A percentile compares a stretch with the other conserved stretches of the same genome.
Conservation (phyloP, 1,140 invertebrate genomes). For the Calosoma granatense region DNA sequence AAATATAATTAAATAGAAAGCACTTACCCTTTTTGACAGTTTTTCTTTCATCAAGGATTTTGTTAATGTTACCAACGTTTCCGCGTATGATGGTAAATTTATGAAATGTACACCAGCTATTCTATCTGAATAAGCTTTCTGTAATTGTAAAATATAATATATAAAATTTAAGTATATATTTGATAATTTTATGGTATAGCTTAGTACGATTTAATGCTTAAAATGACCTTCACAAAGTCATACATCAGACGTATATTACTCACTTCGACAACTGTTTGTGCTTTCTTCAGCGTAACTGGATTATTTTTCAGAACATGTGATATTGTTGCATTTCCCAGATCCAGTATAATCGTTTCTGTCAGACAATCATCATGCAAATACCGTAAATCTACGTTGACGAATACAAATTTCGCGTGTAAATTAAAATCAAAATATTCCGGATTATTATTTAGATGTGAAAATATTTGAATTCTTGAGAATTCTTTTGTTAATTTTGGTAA, state of each 20-base stretch:
- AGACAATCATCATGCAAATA: background rate
- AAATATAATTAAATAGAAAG: background rate
- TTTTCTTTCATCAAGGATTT: background rate
- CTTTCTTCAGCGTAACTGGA: background rate
- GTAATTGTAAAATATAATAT: background rate
- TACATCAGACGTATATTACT: too few relatives aligned
- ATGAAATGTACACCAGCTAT: background rate
- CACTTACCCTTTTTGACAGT: background rate
- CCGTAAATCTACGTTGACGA: background rate
- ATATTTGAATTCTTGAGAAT: background rate
- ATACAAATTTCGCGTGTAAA: background rate
- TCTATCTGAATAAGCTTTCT: constrained; percentile 3
- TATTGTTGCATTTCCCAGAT: background rate
- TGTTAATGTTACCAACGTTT: background rate
- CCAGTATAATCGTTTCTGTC: background rate
- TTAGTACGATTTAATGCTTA: background rate
- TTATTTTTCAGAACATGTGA: background rate
- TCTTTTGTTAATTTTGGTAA: background rate
- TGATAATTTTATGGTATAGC: background rate
- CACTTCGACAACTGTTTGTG: background rate
- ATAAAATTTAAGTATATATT: background rate
- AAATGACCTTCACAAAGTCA: too few relatives aligned
- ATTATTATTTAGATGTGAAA: background rate
- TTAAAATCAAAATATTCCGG: background rate
- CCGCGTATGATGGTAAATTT: background rate